Evolutionary conservation across 2,888 invertebrate species (phyloP), one percentile per base, ranked within the genome.

Genomic region (Cordilura impudica): DNA sequence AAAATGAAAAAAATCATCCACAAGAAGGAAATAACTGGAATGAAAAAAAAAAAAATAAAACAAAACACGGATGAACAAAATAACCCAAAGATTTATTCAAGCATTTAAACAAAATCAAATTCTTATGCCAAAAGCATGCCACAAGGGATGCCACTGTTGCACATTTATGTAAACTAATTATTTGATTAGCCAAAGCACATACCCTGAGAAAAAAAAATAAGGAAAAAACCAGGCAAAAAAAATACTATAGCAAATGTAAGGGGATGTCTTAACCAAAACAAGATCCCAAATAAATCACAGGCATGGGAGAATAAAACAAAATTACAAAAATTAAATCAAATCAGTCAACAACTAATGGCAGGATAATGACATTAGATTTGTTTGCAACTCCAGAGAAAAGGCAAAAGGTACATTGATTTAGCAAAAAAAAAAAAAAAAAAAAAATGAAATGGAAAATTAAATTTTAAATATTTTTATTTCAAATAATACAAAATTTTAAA

Each of bases 331-430:
- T 84, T 65, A 84, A 86, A 86, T 85, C 84, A 84, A 86, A 86
- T 86, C 87, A 86, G 84, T 82, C 83, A 84, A 80, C 82, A 85
- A 83, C 82, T 87, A 88, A 87, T 87, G 86, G 85, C 79, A 82
- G 82, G 81, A 81, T 85, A 86, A 88, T 87, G 83, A 77, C 70
- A 84, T 87, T 86, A 85, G 72, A 19, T 43, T 51, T 3, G n/a
- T 26, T 26, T 51, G n/a, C 1, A 51, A 39, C n/a, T 10, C 35
- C 7, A n/a, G 45, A 35, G 14, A 31, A 31, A 19, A 61, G 0
- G 45, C 16, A 39, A 19, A 43, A 12, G 12, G 4, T n/a, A 21
- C 16, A 0, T 49, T 2, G 14, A 29, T 10, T 12, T 29, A 2
- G 8, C 21, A 16, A 35, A 23, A 18, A 35, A 31, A 16, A 8